phyloP scores from a whole-genome alignment of 2,797 vertebrate species.

The Manis pentadactyla region DNA sequence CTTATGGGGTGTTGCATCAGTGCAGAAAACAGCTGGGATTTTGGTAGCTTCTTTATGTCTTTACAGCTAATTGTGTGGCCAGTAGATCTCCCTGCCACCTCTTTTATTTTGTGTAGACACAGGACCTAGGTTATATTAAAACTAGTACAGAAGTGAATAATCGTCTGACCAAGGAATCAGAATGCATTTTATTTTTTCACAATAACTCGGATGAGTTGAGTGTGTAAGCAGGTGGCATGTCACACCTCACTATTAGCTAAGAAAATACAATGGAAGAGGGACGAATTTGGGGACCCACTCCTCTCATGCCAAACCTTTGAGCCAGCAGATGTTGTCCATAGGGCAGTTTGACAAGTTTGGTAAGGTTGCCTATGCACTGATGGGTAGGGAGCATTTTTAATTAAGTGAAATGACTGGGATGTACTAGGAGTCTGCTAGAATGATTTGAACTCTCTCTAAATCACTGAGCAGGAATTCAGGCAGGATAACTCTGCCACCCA shows the following conservation, averaged over 20 bases:
- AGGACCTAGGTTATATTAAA: neutral
- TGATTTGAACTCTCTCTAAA: neutral
- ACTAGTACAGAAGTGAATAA: neutral
- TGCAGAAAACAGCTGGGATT: neutral
- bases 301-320: neutral
- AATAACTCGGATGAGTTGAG: neutral
- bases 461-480: neutral
- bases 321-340: neutral
- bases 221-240: neutral
- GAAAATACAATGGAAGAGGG: neutral
- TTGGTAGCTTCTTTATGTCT: neutral
- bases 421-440: neutral
- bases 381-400: neutral
- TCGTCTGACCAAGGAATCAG: neutral
- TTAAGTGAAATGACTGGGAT: neutral
- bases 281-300: neutral
- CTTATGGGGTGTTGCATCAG: neutral
- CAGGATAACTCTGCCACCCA: neutral
- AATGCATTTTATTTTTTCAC: conserved; percentile 14
- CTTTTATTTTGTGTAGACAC: neutral
- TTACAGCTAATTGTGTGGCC: neutral
- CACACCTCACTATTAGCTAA: neutral
- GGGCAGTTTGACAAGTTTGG: neutral
- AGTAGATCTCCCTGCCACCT: neutral
- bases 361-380: neutral